phyloP scores from a whole-genome alignment of 2,113 vertebrate genomes.

The Pardalotus punctatus region DNA sequence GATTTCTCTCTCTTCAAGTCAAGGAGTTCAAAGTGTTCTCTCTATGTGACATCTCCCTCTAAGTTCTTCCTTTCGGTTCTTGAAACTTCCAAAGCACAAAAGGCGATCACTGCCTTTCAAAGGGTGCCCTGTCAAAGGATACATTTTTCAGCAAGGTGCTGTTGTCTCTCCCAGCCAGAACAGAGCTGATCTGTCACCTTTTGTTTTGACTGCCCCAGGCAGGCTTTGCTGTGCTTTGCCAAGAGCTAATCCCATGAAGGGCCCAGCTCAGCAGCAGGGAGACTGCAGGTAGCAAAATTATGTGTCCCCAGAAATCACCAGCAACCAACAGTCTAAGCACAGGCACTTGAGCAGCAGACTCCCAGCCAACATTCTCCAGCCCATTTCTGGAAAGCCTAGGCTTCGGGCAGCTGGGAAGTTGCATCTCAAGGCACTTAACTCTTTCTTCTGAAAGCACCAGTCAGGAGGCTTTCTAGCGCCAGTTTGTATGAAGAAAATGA shows the following conservation, averaged over 20 bases:
- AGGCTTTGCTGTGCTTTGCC: background rate
- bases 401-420: background rate
- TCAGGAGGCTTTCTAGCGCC: background rate
- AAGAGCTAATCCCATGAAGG: background rate
- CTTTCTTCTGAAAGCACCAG: background rate
- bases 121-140: background rate
- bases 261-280: background rate
- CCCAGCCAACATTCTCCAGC: background rate
- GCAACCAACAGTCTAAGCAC: background rate
- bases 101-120: background rate
- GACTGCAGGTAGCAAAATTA: background rate
- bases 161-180: background rate
- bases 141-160: background rate
- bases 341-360: background rate
- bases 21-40: background rate
- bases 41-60: background rate
- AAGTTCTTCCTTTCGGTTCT: background rate
- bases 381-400: background rate
- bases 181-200: background rate
- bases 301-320: background rate
- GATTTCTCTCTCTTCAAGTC: background rate
- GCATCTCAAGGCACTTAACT: background rate
- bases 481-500: background rate
- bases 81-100: background rate
- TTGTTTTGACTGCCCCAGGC: background rate